Conservation (phyloP, 2,113 vertebrate species). For the Falco punctatus region DNA sequence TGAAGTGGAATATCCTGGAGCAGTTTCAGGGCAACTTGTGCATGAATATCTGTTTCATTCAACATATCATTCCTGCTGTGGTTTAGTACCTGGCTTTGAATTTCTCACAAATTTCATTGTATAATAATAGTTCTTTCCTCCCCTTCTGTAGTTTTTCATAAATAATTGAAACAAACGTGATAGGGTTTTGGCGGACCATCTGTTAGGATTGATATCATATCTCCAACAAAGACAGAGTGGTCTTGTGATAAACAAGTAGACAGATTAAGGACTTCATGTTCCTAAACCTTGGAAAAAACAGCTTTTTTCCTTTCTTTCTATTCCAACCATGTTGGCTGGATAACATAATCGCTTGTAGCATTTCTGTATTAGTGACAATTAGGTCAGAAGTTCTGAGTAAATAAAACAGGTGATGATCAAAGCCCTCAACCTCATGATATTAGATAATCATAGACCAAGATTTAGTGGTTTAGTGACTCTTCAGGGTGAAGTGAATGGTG, state of each 20-base stretch:
- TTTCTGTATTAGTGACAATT: background rate
- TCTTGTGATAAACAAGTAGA: constrained; percentile 44
- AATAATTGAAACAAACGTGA: constrained; percentile 42
- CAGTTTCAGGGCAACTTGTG: background rate
- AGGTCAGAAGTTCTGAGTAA: background rate
- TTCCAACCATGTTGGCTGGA: background rate
- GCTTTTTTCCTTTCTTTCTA: background rate
- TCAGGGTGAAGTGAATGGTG: background rate
- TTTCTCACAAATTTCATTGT: background rate
- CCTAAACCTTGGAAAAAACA: constrained; percentile 10
- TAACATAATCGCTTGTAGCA: background rate
- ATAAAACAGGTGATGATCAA: background rate
- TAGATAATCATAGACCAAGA: background rate
- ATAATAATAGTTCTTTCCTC: background rate
- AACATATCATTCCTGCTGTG: background rate
- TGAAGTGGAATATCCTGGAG: background rate
- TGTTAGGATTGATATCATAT: constrained; percentile 27
- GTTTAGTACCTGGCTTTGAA: constrained; percentile 6
- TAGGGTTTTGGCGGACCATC: background rate
- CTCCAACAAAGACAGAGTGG: constrained; percentile 3
- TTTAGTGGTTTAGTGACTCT: background rate
- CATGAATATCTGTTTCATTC: background rate
- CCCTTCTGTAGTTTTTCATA: constrained; percentile 1
- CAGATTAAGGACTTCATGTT: constrained; percentile 42
- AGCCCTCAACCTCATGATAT: background rate